Evolutionary conservation across 2,113 vertebrate genomes (phyloP).

Genomic region (Phaethornis superciliosus): DNA sequence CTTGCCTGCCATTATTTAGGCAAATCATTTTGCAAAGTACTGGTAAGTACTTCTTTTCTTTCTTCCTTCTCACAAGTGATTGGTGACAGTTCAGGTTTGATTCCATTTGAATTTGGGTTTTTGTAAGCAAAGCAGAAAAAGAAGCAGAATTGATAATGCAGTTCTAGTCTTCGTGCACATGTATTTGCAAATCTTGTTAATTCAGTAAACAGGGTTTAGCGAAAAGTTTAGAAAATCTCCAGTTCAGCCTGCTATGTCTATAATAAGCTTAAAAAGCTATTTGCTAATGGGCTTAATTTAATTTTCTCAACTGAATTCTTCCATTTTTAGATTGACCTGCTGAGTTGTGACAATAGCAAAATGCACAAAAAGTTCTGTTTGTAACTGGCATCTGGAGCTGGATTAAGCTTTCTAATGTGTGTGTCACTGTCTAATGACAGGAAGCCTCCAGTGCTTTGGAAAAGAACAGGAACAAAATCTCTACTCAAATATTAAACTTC

Average conservation of each 20-base stretch:
- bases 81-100: not conserved
- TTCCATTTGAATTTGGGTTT: not conserved
- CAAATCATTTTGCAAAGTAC: not conserved
- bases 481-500: not conserved
- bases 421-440: not conserved
- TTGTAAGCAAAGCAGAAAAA: not conserved
- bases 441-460: not conserved
- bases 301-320: slow-evolving; percentile 3
- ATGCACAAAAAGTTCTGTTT: not conserved
- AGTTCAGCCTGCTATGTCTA: not conserved
- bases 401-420: not conserved
- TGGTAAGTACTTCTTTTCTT: not conserved
- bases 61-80: not conserved
- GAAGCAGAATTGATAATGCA: not conserved
- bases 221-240: not conserved
- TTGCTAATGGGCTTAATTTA: not conserved
- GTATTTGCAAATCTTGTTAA: not conserved
- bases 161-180: not conserved
- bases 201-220: not conserved
- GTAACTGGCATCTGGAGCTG: not conserved
- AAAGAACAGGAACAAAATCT: not conserved
- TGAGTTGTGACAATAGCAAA: not conserved
- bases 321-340: not conserved
- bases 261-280: not conserved
- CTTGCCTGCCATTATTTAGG: not conserved